These are phyloP conservation scores for Bursaphelenchus okinawaensis DNA, from an alignment of 2,888 invertebrate genomes.

Conservation along the genomic window DNA sequence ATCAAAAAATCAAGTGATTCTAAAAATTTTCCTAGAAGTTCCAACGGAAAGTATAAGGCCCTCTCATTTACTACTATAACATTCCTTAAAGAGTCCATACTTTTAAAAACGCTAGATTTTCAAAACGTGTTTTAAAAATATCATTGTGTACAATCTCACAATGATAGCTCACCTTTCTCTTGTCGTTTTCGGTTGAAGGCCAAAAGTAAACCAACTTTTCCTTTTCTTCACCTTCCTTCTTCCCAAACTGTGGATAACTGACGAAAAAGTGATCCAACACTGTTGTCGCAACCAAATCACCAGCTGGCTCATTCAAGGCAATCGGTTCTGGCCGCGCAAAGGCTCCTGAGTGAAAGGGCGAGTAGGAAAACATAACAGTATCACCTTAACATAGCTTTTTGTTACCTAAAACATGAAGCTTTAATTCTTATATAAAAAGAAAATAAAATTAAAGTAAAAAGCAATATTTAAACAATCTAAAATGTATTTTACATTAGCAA, in stretches of 20 bases:
- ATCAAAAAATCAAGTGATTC: too few relatives aligned
- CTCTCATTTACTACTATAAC: too few relatives aligned
- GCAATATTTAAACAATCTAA: too few relatives aligned
- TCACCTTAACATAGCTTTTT: too few relatives aligned
- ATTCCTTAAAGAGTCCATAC: too few relatives aligned
- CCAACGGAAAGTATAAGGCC: too few relatives aligned
- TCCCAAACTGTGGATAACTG: constrained; percentile 42
- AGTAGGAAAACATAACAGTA: constrained; percentile 20
- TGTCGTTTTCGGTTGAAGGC: constrained; percentile 38
- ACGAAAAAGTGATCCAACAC: constrained; percentile 52
- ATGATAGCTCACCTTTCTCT: constrained; percentile 30
- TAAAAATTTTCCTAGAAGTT: too few relatives aligned
- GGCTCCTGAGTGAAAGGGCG: constrained; percentile 10
- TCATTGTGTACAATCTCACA: too few relatives aligned
- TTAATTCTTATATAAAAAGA: not conserved
- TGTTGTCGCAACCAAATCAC: constrained; percentile 14
- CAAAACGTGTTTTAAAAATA: too few relatives aligned
- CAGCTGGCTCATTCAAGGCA: not conserved
- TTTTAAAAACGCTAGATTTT: too few relatives aligned
- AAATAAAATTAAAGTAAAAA: too few relatives aligned
- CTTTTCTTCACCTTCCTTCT: constrained; percentile 40
- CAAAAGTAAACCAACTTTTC: constrained; percentile 46
- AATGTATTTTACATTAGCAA: too few relatives aligned
- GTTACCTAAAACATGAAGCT: not conserved
- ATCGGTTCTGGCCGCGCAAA: not conserved